Evolutionary conservation across 2,888 invertebrate genomes (phyloP).

Genomic region (Globia sparganii): DNA sequence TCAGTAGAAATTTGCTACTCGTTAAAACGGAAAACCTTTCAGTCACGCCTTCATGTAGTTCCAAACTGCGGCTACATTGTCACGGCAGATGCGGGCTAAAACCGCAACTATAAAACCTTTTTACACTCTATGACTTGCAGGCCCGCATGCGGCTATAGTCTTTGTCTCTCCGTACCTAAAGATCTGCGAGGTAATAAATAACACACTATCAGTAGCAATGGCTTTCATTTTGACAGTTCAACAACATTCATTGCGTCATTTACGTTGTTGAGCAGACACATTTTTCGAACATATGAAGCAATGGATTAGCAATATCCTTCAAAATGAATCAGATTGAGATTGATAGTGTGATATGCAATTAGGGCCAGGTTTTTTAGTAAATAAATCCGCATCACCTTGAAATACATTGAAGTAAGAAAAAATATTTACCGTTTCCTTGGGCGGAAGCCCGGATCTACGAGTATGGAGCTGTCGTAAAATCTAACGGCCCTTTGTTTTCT

Average conservation of each 20-base stretch:
- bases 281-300: too few relatives aligned
- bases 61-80: neutral
- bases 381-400: constrained; percentile 11
- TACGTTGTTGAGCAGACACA: too few relatives aligned
- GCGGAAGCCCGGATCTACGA: constrained; percentile 32
- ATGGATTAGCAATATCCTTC: too few relatives aligned
- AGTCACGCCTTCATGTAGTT: neutral
- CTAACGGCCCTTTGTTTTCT: constrained; percentile 36
- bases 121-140: neutral
- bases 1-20: neutral
- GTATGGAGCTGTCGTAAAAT: constrained; percentile 29
- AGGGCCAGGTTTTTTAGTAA: constrained; percentile 2
- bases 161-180: too few relatives aligned
- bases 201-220: too few relatives aligned
- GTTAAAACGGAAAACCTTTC: neutral
- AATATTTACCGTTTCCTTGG: constrained; percentile 42
- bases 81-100: neutral
- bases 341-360: too few relatives aligned
- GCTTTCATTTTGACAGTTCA: too few relatives aligned
- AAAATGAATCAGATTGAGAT: too few relatives aligned
- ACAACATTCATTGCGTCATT: too few relatives aligned
- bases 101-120: neutral
- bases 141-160: neutral
- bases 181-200: too few relatives aligned
- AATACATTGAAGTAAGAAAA: constrained; percentile 15